A percentile compares a stretch with the other conserved stretches of the same genome.
These are phyloP conservation scores for Cyclopterus lumpus DNA, from an alignment of 2,797 vertebrate species.

Conservation along the genomic window DNA sequence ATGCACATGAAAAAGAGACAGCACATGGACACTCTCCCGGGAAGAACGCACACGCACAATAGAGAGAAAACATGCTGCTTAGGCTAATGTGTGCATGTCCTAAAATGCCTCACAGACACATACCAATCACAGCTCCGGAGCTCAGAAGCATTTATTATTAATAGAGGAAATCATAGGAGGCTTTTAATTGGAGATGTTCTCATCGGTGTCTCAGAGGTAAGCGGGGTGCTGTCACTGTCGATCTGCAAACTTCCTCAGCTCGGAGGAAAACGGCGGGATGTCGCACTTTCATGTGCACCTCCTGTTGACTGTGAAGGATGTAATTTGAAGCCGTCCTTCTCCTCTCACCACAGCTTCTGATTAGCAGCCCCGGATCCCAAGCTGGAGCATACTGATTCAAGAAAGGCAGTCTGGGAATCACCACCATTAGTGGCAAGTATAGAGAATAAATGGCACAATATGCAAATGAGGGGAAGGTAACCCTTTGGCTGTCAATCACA, in stretches of 20 bases:
- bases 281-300: constrained; percentile 83
- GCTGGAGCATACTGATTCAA: constrained; percentile 82
- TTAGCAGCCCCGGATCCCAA: constrained; percentile 79
- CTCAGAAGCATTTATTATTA: constrained; percentile 82
- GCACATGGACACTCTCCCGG: constrained; percentile 21
- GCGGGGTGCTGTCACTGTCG: constrained; percentile 80
- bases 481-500: constrained; percentile 80
- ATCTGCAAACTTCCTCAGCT: constrained; percentile 79
- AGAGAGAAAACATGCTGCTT: constrained; percentile 29
- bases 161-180: constrained; percentile 82
- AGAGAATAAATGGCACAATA: constrained; percentile 68
- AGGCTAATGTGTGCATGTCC: constrained; percentile 42
- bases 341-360: constrained; percentile 76
- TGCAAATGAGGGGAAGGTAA: constrained; percentile 76
- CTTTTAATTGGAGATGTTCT: constrained; percentile 84
- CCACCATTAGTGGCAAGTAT: constrained; percentile 76
- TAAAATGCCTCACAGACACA: constrained; percentile 56
- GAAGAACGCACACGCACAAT: constrained; percentile 11
- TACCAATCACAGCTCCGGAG: constrained; percentile 63
- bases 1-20: constrained; percentile 43
- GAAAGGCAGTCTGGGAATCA: constrained; percentile 79
- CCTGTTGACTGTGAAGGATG: constrained; percentile 84
- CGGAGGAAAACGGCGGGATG: constrained; percentile 73
- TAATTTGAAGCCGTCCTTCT: constrained; percentile 83
- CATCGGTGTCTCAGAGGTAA: constrained; percentile 77